phyloP scores from a whole-genome alignment of 1,140 invertebrate species.

The Lepidurus packardi region DNA sequence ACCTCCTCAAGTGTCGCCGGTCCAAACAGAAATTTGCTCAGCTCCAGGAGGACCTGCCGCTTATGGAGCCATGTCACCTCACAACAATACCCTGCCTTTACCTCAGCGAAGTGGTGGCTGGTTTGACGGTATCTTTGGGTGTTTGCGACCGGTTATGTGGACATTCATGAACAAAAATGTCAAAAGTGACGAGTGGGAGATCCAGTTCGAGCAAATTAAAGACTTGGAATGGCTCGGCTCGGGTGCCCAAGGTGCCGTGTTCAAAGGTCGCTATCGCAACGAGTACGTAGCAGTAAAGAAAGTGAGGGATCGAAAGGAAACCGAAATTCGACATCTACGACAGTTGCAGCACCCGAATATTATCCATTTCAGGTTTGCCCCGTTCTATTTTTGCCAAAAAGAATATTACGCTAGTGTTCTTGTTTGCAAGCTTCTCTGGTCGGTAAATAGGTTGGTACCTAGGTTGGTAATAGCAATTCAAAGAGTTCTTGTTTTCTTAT shows the following conservation, averaged over 20 bases:
- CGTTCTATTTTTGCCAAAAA: background rate
- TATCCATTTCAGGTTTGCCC: slow-evolving; percentile 79
- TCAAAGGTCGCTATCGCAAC: slow-evolving; percentile 75
- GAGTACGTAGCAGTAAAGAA: slow-evolving; percentile 94
- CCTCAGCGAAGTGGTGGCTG: slow-evolving; percentile 49
- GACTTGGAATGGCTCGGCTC: slow-evolving; percentile 89
- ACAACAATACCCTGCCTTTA: slow-evolving; percentile 34
- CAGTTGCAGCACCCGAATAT: slow-evolving; percentile 96
- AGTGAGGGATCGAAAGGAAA: slow-evolving; percentile 85
- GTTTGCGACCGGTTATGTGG: slow-evolving; percentile 70
- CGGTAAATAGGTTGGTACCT: background rate
- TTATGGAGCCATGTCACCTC: slow-evolving; percentile 30
- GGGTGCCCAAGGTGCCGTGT: slow-evolving; percentile 94
- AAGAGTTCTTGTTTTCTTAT: background rate
- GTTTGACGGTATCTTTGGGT: slow-evolving; percentile 77
- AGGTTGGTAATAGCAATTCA: background rate
- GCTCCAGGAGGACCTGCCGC: slow-evolving; percentile 29
- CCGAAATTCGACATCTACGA: slow-evolving; percentile 86
- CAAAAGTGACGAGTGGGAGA: slow-evolving; percentile 77
- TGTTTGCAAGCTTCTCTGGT: background rate
- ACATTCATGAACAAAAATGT: slow-evolving; percentile 67
- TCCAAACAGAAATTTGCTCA: slow-evolving; percentile 33
- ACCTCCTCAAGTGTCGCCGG: slow-evolving; percentile 33
- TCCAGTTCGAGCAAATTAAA: slow-evolving; percentile 85
- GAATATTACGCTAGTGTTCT: background rate